A percentile compares a stretch with the other conserved stretches of the same genome.
Conservation (phyloP, 2,888 invertebrate species). For the Philonicus albiceps region DNA sequence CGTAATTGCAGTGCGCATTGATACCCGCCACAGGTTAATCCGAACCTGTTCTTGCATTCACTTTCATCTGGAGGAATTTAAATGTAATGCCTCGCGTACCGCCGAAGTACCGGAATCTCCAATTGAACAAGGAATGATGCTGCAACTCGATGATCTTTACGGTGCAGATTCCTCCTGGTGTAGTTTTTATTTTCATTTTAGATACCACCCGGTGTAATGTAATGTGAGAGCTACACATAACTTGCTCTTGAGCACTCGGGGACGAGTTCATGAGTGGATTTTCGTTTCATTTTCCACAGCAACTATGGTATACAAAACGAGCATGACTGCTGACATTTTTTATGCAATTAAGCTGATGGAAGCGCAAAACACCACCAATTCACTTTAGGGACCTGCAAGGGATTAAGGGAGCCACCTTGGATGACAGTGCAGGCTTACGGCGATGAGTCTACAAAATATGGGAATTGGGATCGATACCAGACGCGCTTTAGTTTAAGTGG, state of each 20-base stretch:
- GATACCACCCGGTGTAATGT: not conserved
- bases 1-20: not conserved
- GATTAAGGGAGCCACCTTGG: not conserved
- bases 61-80: slow-evolving; percentile 12
- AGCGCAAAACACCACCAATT: not conserved
- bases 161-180: not conserved
- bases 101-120: not conserved
- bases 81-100: not conserved
- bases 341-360: not conserved
- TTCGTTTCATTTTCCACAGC: not conserved
- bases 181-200: not conserved
- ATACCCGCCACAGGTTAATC: not conserved
- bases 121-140: not conserved
- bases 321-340: not conserved
- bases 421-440: not conserved
- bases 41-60: slow-evolving; percentile 5
- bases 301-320: not conserved
- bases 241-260: not conserved
- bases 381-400: not conserved
- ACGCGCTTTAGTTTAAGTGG: not conserved
- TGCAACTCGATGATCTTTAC: not conserved
- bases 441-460: not conserved
- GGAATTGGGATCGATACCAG: not conserved
- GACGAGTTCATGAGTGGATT: not conserved
- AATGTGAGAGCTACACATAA: not conserved